Percentiles rank a stretch among this genome's conserved stretches.
phyloP scores from a whole-genome alignment of 1,140 invertebrate genomes.

The Drosophila persimilis region DNA sequence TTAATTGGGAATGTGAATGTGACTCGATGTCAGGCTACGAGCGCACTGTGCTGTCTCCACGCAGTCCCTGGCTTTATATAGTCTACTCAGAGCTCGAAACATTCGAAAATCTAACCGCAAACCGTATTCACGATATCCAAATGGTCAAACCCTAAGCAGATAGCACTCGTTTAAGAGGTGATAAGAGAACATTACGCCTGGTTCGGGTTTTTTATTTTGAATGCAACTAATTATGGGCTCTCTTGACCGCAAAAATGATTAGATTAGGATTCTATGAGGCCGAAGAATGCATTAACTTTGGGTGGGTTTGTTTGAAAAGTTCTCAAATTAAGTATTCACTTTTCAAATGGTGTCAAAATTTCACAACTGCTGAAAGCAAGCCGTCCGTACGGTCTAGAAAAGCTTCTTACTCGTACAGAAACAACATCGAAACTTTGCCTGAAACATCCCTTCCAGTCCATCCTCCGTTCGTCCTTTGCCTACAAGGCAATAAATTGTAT shows the following conservation, averaged over 20 bases:
- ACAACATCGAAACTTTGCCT: constrained; percentile 42
- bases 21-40: background rate
- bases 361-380: constrained; percentile 33
- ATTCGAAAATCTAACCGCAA: constrained; percentile 6
- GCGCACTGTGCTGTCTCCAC: constrained; percentile 11
- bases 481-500: constrained; percentile 27
- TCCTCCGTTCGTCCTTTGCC: background rate
- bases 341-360: constrained; percentile 1
- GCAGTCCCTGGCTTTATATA: constrained; percentile 14
- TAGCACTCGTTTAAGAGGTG: background rate
- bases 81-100: background rate
- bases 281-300: no score
- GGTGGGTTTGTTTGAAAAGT: no score
- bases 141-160: constrained; percentile 3
- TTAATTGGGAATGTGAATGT: background rate
- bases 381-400: constrained; percentile 26
- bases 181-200: constrained; percentile 14
- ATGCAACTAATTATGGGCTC: background rate
- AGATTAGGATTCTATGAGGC: no score
- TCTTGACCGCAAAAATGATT: background rate
- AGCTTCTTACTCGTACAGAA: constrained; percentile 33
- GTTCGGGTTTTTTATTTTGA: background rate
- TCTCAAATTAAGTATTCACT: background rate
- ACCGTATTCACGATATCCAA: background rate
- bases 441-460: constrained; percentile 16